Percentiles rank a stretch among this genome's conserved stretches.
Evolutionary conservation across 2,888 invertebrate species (phyloP).

Genomic region (Ectemnius continuus): DNA sequence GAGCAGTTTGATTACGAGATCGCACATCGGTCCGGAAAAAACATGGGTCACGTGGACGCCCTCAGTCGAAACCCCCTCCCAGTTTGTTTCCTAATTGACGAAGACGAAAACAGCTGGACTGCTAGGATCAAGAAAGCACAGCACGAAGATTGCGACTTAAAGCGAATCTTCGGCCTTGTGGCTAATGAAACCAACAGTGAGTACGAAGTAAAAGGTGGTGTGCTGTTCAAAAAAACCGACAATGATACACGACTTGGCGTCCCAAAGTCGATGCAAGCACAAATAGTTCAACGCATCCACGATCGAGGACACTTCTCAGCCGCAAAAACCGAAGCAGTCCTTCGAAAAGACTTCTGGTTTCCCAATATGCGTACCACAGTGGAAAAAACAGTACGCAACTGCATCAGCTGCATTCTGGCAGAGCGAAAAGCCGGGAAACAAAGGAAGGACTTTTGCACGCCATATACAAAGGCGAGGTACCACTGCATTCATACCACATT

Average conservation of each 20-base stretch:
- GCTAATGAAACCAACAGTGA: background rate
- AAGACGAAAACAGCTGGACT: background rate
- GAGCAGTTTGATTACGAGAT: background rate
- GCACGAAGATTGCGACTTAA: too few species aligned
- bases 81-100: background rate
- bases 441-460: conserved; percentile 14
- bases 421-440: conserved; percentile 4
- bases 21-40: background rate
- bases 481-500: conserved; percentile 9
- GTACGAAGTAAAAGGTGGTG: background rate
- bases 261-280: conserved; percentile 9
- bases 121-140: background rate
- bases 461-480: conserved; percentile 4
- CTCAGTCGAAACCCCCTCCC: background rate
- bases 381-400: background rate
- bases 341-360: conserved; percentile 7
- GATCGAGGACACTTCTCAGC: conserved; percentile 15
- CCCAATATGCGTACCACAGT: background rate
- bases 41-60: background rate
- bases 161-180: too few species aligned
- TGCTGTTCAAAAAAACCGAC: conserved; percentile 1
- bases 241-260: background rate
- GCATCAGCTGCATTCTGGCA: conserved; percentile 4
- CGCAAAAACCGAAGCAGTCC: background rate
- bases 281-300: conserved; percentile 9